Base-by-base conservation (phyloP, 2,797 vertebrate genomes). In the Microchirus variegatus region DNA sequence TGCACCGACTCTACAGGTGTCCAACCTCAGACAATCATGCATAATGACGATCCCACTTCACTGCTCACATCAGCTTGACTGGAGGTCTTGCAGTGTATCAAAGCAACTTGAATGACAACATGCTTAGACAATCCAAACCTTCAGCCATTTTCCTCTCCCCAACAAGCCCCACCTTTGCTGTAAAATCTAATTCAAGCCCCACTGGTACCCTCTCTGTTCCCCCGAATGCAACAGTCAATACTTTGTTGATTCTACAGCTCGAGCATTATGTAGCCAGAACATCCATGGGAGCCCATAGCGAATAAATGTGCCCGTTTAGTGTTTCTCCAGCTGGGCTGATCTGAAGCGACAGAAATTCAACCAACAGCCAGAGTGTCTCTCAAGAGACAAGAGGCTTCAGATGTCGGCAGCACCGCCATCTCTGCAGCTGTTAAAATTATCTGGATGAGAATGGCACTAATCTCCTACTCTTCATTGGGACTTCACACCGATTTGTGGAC, bases 341-440 rank as follows among this genome's bases (percentile, higher is more conserved):
- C 87, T 87, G 78, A 87, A 84, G 87, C 78, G 70, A 90, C 84
- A 89, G 87, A 91, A 87, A 89, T 90, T 77, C 82, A 87, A 81
- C 82, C 83, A 87, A 82, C 79, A 88, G 88, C 81, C 86, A 85
- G 77, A 83, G 84, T 79, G 82, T 84, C 87, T 91, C 81, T 90
- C 68, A 59, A 67, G 87, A 86, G 77, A 90, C 78, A 70, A 89
- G 82, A 87, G 85, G 85, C 80, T 87, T 90, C 84, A 89, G 87
- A 90, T 88, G 90, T 85, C 76, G 63, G 72, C 80, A 53, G 79
- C 75, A 54, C 59, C 67, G 43, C 73, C 87, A 80, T 80, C 43
- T 26, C 90, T 81, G 85, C 92, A 94, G 92, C 92, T 93, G 92
- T 88, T 90, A 66, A 87, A 91, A 91, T 90, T 82, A 90, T 90